These are phyloP conservation scores for Spatulosminthurus flaviceps DNA, from an alignment of 2,888 invertebrate genomes.

Conservation along the genomic window DNA sequence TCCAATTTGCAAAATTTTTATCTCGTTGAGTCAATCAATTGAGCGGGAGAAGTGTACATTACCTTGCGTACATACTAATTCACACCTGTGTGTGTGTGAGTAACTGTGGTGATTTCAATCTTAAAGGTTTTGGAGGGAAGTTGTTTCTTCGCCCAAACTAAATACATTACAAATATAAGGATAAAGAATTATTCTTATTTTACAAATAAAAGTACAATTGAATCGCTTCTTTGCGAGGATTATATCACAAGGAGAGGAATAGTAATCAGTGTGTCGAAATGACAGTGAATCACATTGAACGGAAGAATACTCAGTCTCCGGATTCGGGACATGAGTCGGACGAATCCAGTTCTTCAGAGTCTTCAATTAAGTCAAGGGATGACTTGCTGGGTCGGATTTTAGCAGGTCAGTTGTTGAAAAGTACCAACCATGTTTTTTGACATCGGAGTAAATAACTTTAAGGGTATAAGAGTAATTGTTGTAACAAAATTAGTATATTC, in stretches of 20 bases:
- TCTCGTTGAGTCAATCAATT: too few species aligned
- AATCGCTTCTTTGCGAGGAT: background rate
- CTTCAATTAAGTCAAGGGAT: constrained; percentile 41
- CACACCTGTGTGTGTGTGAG: too few species aligned
- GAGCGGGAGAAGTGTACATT: too few species aligned
- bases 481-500: too few species aligned
- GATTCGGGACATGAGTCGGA: constrained; percentile 50
- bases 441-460: too few species aligned
- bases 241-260: too few species aligned
- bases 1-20: too few species aligned
- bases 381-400: constrained; percentile 51
- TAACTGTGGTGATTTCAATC: too few species aligned
- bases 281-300: constrained; percentile 48
- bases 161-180: background rate
- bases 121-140: too few species aligned
- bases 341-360: constrained; percentile 42
- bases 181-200: background rate
- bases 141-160: background rate
- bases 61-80: too few species aligned
- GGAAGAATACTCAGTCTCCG: constrained; percentile 44
- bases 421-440: background rate
- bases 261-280: constrained; percentile 25
- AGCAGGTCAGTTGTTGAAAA: constrained; percentile 50
- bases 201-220: background rate
- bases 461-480: too few species aligned